Percentiles rank a stretch among this genome's conserved stretches.
Evolutionary conservation across 2,888 invertebrate genomes (phyloP).

Genomic region (Oscheius sp.): DNA sequence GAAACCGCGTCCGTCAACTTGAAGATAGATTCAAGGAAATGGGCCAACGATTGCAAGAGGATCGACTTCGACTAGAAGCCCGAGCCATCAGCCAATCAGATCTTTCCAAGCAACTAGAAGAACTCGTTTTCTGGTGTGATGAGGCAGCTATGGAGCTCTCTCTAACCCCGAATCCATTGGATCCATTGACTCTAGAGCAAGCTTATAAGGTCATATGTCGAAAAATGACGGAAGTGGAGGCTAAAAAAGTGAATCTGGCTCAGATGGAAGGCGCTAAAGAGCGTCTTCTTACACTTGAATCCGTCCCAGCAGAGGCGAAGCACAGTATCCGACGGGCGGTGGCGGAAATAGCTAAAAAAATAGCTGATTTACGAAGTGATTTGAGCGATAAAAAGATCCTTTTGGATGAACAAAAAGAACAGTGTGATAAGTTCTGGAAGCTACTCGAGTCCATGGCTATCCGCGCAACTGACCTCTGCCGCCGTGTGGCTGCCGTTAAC

Average conservation of each 20-base stretch:
- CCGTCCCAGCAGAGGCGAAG: conserved; percentile 57
- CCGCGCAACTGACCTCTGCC: conserved; percentile 64
- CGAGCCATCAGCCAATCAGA: conserved; percentile 36
- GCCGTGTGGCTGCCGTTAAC: conserved; percentile 28
- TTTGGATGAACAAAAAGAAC: conserved; percentile 36
- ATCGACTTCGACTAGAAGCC: conserved; percentile 2
- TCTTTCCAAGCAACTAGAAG: conserved; percentile 33
- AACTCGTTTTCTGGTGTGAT: conserved; percentile 42
- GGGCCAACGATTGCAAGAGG: neutral
- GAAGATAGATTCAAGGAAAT: conserved; percentile 38
- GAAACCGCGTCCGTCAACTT: conserved; percentile 37
- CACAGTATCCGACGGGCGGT: conserved; percentile 61
- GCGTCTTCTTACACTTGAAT: conserved; percentile 51
- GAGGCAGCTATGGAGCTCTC: conserved; percentile 32
- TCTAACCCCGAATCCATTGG: conserved; percentile 38
- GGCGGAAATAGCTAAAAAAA: conserved; percentile 59
- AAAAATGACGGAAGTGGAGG: conserved; percentile 3
- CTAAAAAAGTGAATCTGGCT: conserved; percentile 37
- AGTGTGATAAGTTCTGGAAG: conserved; percentile 61
- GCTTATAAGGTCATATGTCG: conserved; percentile 25
- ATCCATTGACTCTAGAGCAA: conserved; percentile 37
- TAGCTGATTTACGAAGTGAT: conserved; percentile 56
- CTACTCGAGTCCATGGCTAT: conserved; percentile 66
- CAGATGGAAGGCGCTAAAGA: conserved; percentile 63
- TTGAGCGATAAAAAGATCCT: conserved; percentile 36